Evolutionary conservation across 2,113 vertebrate genomes (phyloP).

Genomic region (Lepidothrix coronata): DNA sequence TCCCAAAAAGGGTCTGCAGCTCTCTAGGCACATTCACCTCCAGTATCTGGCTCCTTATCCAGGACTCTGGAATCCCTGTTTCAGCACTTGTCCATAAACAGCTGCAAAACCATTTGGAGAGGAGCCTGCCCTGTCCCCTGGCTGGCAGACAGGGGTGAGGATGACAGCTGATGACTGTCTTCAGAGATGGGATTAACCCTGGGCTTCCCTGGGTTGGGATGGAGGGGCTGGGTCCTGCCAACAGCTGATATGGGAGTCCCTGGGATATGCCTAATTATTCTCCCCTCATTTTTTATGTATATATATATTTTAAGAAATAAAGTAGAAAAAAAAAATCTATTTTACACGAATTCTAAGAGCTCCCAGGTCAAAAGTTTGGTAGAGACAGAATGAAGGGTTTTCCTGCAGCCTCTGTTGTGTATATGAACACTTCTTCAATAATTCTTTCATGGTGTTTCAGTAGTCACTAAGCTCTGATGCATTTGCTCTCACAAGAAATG

Average conservation of each 20-base stretch:
- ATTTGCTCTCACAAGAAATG: not conserved
- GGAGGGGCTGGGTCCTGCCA: not conserved
- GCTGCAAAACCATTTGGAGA: not conserved
- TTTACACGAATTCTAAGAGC: not conserved
- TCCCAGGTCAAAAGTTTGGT: not conserved
- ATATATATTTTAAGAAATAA: not conserved
- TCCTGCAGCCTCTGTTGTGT: not conserved
- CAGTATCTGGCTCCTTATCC: not conserved
- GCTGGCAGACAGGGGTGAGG: not conserved
- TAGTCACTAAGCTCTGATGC: not conserved
- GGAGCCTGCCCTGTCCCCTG: rapidly evolving
- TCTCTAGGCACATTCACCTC: rapidly evolving
- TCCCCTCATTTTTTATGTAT: no score
- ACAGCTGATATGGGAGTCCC: rapidly evolving
- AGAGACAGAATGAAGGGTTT: not conserved
- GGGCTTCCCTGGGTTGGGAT: not conserved
- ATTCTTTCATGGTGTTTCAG: not conserved
- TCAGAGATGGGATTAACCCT: not conserved
- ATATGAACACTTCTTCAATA: not conserved
- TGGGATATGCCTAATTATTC: not conserved
- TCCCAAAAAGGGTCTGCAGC: not conserved
- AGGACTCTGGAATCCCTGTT: not conserved
- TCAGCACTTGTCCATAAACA: not conserved
- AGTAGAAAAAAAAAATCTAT: not conserved
- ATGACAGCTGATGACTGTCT: not conserved